phyloP scores from a whole-genome alignment of 2,797 vertebrate species.

The Hemitrygon akajei region DNA sequence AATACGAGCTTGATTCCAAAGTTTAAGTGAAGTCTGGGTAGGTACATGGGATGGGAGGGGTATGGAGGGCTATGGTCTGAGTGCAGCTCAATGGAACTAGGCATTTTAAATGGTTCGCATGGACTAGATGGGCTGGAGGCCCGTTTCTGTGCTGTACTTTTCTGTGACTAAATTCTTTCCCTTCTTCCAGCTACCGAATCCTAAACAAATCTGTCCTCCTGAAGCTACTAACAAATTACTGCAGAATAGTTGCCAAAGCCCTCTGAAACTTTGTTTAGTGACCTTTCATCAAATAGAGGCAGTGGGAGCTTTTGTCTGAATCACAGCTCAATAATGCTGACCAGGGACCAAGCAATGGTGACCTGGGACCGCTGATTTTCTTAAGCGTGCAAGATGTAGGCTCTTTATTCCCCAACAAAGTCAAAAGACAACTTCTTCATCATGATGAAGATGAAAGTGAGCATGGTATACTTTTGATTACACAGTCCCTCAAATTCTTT shows the following conservation, averaged over 20 bases:
- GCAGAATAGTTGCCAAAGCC: not conserved
- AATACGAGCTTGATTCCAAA: too few species aligned
- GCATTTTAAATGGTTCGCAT: too few species aligned
- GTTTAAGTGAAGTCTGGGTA: too few species aligned
- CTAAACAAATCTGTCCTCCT: not conserved
- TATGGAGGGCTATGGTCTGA: too few species aligned
- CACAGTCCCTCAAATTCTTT: not conserved
- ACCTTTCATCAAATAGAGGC: not conserved
- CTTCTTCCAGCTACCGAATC: not conserved
- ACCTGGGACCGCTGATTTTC: not conserved
- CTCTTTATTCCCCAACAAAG: not conserved
- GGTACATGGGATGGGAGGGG: too few species aligned
- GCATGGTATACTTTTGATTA: not conserved
- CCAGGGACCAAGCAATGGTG: too few species aligned
- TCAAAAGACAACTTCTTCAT: not conserved
- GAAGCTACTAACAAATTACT: constrained; percentile 9
- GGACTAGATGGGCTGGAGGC: too few species aligned
- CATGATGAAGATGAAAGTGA: not conserved
- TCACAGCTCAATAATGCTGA: not conserved
- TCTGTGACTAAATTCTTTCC: too few species aligned
- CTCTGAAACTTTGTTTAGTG: not conserved
- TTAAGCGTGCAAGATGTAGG: not conserved
- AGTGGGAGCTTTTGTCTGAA: not conserved
- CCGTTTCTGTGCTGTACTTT: too few species aligned
- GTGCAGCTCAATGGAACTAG: too few species aligned